Conservation (phyloP, 2,888 invertebrate genomes). For the Phyllotreta cruciferae region DNA sequence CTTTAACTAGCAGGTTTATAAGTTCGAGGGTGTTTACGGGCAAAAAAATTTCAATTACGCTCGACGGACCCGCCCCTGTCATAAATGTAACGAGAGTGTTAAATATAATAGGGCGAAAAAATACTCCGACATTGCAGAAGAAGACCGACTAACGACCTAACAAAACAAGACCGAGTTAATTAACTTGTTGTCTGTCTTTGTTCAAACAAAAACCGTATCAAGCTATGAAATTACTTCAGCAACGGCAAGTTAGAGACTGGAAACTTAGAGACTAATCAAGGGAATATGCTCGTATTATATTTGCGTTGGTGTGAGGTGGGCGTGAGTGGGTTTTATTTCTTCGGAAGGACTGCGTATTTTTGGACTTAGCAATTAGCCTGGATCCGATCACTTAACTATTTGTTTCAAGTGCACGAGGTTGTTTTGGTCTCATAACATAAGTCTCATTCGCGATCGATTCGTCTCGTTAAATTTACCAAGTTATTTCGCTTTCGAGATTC, state of each 20-base stretch:
- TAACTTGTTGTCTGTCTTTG: slow-evolving; percentile 52
- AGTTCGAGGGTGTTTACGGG: no score
- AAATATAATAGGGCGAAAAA: slow-evolving; percentile 14
- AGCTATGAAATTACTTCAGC: slow-evolving; percentile 53
- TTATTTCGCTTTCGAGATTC: no score
- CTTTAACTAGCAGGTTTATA: no score
- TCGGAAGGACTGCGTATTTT: neutral
- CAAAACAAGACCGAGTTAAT: slow-evolving; percentile 53
- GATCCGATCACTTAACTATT: no score
- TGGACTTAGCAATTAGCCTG: no score
- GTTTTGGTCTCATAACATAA: no score
- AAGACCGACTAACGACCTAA: slow-evolving; percentile 25
- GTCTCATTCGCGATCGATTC: no score
- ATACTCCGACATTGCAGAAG: slow-evolving; percentile 13
- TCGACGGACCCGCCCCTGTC: slow-evolving; percentile 6
- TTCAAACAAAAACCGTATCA: slow-evolving; percentile 53
- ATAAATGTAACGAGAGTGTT: slow-evolving; percentile 3
- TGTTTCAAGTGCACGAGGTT: no score
- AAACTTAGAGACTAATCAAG: slow-evolving; percentile 33
- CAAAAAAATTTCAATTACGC: slow-evolving; percentile 3
- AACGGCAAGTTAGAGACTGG: slow-evolving; percentile 39
- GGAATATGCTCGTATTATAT: slow-evolving; percentile 34
- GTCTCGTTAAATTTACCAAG: no score
- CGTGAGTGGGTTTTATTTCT: neutral
- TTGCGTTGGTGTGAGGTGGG: slow-evolving; percentile 3